Evolutionary conservation across 2,888 invertebrate genomes (phyloP).

Genomic region (Melanostoma scalare): DNA sequence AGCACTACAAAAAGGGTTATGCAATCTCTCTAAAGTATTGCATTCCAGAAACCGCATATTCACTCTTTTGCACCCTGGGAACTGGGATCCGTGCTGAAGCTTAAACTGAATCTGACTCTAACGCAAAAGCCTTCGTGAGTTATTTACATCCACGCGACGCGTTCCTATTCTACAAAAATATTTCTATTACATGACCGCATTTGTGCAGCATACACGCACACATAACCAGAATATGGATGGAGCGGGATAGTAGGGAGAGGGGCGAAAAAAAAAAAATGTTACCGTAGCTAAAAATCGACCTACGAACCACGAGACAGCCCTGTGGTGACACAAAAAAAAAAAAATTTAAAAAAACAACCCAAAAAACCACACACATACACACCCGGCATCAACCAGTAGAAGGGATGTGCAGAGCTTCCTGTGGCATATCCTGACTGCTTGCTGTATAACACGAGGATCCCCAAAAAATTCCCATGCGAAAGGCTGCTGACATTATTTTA

Average conservation of each 20-base stretch:
- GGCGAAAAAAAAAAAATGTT: constrained; percentile 53
- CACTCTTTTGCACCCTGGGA: constrained; percentile 40
- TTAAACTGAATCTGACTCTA: constrained; percentile 53
- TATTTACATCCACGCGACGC: constrained; percentile 70
- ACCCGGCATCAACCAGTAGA: constrained; percentile 18
- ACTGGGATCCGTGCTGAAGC: constrained; percentile 48
- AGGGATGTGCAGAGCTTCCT: constrained; percentile 59
- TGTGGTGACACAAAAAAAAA: constrained; percentile 55
- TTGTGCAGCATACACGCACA: constrained; percentile 51
- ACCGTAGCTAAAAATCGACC: constrained; percentile 64
- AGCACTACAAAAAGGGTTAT: constrained; percentile 41
- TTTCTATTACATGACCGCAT: constrained; percentile 66
- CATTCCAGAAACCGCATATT: constrained; percentile 68
- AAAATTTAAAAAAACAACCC: constrained; percentile 10
- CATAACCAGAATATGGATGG: neutral
- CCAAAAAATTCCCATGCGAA: constrained; percentile 69
- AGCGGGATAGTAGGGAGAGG: neutral
- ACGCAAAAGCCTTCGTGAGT: constrained; percentile 65
- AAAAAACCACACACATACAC: constrained; percentile 13
- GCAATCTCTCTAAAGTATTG: constrained; percentile 66
- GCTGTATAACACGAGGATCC: constrained; percentile 40
- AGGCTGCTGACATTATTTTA: constrained; percentile 72
- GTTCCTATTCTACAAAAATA: constrained; percentile 66
- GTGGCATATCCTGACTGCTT: constrained; percentile 41
- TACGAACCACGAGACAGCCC: constrained; percentile 59